A percentile compares a stretch with the other conserved stretches of the same genome.
phyloP scores from a whole-genome alignment of 1,140 invertebrate genomes.

The Polypedilum vanderplanki region DNA sequence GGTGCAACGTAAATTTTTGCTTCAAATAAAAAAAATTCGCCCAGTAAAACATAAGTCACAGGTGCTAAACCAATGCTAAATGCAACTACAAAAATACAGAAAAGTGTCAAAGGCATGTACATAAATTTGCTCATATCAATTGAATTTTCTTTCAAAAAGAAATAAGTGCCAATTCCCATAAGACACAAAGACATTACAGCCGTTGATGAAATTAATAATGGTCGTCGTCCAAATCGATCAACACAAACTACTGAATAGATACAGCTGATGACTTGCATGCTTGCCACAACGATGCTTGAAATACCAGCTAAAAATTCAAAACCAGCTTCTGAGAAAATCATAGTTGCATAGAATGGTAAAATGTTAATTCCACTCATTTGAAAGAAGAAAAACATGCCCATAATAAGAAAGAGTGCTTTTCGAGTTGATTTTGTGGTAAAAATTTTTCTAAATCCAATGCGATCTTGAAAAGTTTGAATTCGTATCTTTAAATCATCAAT shows the following conservation, averaged over 20 bases:
- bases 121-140: neutral
- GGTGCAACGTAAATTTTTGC: neutral
- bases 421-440: neutral
- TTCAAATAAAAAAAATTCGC: neutral
- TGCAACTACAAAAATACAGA: neutral
- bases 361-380: neutral
- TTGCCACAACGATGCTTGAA: slow-evolving; percentile 64
- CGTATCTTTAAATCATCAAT: neutral
- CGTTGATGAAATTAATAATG: slow-evolving; percentile 59
- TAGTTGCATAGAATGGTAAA: neutral
- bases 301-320: slow-evolving; percentile 47
- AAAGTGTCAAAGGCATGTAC: neutral
- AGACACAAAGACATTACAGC: slow-evolving; percentile 58
- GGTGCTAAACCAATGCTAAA: neutral
- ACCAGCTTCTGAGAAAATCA: slow-evolving; percentile 37
- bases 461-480: neutral
- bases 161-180: slow-evolving; percentile 55
- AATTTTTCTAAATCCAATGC: neutral
- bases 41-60: neutral
- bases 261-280: slow-evolving; percentile 63
- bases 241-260: slow-evolving; percentile 54
- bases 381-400: neutral
- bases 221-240: slow-evolving; percentile 57
- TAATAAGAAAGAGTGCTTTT: neutral
- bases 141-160: slow-evolving; percentile 47